A percentile compares a stretch with the other conserved stretches of the same genome.
Conservation (phyloP, 2,888 invertebrate species). For the Thymelicus acteon region DNA sequence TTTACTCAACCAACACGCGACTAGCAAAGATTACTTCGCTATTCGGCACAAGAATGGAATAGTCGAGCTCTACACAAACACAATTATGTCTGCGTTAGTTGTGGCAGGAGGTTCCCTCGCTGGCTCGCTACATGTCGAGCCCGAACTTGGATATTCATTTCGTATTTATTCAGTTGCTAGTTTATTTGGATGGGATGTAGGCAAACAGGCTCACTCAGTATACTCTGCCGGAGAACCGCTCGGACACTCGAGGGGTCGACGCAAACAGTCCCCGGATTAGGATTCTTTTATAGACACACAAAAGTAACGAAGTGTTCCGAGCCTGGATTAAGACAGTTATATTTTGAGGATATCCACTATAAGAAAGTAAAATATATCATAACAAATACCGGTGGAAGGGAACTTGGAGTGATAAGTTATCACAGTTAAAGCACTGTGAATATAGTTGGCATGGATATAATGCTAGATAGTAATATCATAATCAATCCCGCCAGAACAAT, state of each 20-base stretch:
- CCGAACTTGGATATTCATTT: slow-evolving; percentile 30
- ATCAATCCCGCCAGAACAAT: too few relatives aligned
- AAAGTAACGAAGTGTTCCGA: not conserved
- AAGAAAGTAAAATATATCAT: too few relatives aligned
- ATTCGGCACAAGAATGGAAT: not conserved
- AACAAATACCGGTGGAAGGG: too few relatives aligned
- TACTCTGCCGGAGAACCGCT: slow-evolving; percentile 2
- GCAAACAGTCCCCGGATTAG: slow-evolving; percentile 17
- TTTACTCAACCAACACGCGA: too few relatives aligned
- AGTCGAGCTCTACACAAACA: slow-evolving; percentile 17
- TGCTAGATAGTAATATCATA: too few relatives aligned
- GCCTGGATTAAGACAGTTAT: not conserved
- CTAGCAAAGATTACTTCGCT: slow-evolving; percentile 2
- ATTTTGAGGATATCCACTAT: too few relatives aligned
- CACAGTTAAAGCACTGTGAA: too few relatives aligned
- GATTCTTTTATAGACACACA: slow-evolving; percentile 8
- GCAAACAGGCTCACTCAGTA: slow-evolving; percentile 13
- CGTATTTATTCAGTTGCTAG: slow-evolving; percentile 26
- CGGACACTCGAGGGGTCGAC: slow-evolving; percentile 13
- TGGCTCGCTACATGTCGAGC: not conserved
- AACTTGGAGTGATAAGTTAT: too few relatives aligned
- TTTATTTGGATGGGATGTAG: slow-evolving; percentile 30
- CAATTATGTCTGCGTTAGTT: slow-evolving; percentile 32
- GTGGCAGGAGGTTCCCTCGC: slow-evolving; percentile 14
- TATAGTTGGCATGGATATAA: too few relatives aligned